Percentiles rank a stretch among this genome's conserved stretches.
Conservation (phyloP, 2,797 vertebrate genomes). For the Taeniopygia guttata region DNA sequence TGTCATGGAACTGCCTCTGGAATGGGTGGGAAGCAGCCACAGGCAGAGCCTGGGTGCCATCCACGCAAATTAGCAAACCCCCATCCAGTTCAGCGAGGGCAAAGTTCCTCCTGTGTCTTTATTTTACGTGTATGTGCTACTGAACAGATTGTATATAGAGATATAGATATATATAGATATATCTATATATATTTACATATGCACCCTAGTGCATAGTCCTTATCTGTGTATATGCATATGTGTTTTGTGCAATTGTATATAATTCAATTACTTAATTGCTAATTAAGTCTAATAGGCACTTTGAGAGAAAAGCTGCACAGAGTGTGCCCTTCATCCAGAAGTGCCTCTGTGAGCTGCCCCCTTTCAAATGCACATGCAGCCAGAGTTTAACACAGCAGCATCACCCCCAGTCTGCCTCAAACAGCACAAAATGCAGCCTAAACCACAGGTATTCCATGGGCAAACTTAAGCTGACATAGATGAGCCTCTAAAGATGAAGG, state of each 20-base stretch:
- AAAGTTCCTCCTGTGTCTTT: background rate
- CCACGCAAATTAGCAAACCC: background rate
- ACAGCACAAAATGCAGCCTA: background rate
- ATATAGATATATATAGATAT: background rate
- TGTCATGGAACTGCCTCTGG: background rate
- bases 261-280: constrained; percentile 13
- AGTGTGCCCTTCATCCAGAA: background rate
- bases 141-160: background rate
- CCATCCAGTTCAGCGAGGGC: background rate
- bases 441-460: background rate
- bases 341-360: background rate
- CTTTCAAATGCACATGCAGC: background rate
- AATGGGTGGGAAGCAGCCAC: background rate
- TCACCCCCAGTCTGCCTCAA: background rate
- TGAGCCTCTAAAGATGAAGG: background rate
- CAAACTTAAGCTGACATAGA: background rate
- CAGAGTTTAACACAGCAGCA: background rate
- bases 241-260: background rate
- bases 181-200: background rate
- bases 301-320: background rate
- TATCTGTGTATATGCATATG: background rate
- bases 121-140: background rate
- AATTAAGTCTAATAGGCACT: constrained; percentile 1
- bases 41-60: background rate
- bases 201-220: background rate